phyloP scores from a whole-genome alignment of 2,113 vertebrate genomes.

The Scopus umbretta region DNA sequence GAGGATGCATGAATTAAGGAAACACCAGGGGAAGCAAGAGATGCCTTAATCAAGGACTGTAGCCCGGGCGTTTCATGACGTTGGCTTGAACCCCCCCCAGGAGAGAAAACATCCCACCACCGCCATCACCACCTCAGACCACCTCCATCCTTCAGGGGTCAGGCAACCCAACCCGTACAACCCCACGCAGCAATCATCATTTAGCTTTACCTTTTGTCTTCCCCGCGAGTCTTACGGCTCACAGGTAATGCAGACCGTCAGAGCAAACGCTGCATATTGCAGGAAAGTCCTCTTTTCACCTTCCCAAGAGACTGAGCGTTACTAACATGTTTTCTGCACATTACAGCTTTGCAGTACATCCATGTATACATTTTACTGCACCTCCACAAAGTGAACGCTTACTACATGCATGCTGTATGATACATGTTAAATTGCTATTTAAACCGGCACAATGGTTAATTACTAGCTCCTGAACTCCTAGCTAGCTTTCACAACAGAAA shows the following conservation, averaged over 20 bases:
- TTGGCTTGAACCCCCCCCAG: not conserved
- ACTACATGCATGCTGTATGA: fast-evolving
- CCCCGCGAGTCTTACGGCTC: not conserved
- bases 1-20: not conserved
- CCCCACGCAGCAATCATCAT: not conserved
- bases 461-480: not conserved
- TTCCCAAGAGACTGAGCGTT: not conserved
- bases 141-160: not conserved
- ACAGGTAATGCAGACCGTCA: not conserved
- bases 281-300: not conserved
- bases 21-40: not conserved
- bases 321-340: fast-evolving
- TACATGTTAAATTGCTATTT: fast-evolving
- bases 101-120: not conserved
- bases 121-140: not conserved
- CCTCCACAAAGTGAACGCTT: not conserved
- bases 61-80: not conserved
- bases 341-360: not conserved
- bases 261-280: not conserved
- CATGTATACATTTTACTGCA: fast-evolving
- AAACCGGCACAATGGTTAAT: fast-evolving
- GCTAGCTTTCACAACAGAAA: not conserved
- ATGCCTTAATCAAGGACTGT: fast-evolving
- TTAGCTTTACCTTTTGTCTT: not conserved
- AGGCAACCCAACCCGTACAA: no score